phyloP scores from a whole-genome alignment of 2,888 invertebrate genomes.

The Formica aserva region DNA sequence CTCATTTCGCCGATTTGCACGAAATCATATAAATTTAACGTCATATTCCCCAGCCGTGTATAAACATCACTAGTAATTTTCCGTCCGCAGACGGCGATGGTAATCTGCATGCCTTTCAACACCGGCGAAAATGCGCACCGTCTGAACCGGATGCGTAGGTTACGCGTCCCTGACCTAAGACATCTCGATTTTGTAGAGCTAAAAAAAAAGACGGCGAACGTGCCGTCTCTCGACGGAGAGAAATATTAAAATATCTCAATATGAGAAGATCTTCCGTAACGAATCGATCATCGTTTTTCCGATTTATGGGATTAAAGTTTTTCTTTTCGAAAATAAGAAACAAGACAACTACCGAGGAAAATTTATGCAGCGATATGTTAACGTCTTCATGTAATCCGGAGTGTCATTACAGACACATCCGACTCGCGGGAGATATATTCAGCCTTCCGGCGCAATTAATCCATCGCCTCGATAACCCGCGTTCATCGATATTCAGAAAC shows the following conservation, averaged over 20 bases:
- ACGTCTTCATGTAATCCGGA: background rate
- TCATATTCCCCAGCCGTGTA: slow-evolving; percentile 52
- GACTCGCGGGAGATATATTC: background rate
- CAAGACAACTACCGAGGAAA: background rate
- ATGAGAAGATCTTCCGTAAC: background rate
- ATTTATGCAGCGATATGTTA: background rate
- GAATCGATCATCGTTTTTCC: background rate
- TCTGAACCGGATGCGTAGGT: slow-evolving; percentile 70
- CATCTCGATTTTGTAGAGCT: slow-evolving; percentile 57
- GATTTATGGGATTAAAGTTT: background rate
- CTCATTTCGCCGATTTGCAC: slow-evolving; percentile 36
- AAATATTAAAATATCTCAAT: background rate
- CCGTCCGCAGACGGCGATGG: slow-evolving; percentile 51
- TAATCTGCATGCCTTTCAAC: slow-evolving; percentile 61
- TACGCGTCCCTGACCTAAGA: slow-evolving; percentile 75
- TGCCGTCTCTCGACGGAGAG: background rate
- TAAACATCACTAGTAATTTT: slow-evolving; percentile 61
- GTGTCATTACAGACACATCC: background rate
- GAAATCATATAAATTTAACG: slow-evolving; percentile 67
- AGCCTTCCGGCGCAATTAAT: background rate
- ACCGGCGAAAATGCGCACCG: slow-evolving; percentile 46
- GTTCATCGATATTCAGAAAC: slow-evolving; percentile 15
- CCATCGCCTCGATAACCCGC: background rate
- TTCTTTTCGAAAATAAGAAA: background rate
- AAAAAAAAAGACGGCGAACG: slow-evolving; percentile 14